These are phyloP conservation scores for Diadophis punctatus DNA, from an alignment of 2,113 vertebrate species.

Conservation along the genomic window DNA sequence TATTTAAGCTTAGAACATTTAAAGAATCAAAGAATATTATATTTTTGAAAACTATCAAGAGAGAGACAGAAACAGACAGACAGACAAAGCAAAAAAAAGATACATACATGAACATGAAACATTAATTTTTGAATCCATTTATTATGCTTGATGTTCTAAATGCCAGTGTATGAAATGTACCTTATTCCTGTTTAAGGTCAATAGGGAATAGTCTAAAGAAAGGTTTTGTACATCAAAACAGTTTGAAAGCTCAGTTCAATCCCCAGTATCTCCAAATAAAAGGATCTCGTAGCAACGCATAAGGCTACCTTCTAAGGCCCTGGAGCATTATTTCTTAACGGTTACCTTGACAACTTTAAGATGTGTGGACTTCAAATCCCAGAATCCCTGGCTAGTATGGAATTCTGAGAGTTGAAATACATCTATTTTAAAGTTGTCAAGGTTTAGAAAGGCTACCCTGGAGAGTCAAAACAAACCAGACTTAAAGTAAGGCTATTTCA, in stretches of 20 bases:
- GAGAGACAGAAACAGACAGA: background rate
- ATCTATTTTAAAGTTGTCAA: background rate
- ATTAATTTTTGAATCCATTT: slow-evolving; percentile 13
- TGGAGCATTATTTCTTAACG: background rate
- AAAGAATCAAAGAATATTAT: slow-evolving; percentile 6
- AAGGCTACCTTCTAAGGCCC: background rate
- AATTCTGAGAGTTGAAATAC: background rate
- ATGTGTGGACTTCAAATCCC: background rate
- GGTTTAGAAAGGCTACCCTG: background rate
- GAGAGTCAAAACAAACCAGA: background rate
- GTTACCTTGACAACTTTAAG: background rate
- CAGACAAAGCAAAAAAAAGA: background rate
- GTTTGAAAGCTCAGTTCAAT: background rate
- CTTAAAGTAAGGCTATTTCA: background rate
- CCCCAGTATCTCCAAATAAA: background rate
- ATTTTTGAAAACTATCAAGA: background rate
- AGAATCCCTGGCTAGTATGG: background rate
- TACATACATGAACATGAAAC: background rate
- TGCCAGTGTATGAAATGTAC: background rate
- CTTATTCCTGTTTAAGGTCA: background rate
- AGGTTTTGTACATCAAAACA: background rate
- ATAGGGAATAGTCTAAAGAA: background rate
- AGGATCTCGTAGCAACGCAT: background rate
- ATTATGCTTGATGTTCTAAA: background rate
- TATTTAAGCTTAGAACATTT: background rate